phyloP scores from a whole-genome alignment of 2,888 invertebrate genomes.

The Miltochrista miniata region DNA sequence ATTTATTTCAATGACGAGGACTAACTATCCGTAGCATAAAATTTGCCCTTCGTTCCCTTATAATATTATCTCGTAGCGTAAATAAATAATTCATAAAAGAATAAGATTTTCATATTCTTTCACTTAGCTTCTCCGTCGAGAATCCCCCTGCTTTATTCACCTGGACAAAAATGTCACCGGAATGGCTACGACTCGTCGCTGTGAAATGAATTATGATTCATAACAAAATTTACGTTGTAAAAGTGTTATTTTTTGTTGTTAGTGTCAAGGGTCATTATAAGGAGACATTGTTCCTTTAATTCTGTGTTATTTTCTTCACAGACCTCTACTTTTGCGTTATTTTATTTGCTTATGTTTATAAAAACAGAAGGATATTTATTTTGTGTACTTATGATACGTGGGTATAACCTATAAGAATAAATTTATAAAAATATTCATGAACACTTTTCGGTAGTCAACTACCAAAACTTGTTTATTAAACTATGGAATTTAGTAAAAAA shows the following conservation, averaged over 20 bases:
- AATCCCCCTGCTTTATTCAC: constrained; percentile 34
- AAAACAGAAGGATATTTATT: neutral
- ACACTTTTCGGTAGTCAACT: no score
- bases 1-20: constrained; percentile 20
- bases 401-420: no score
- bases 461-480: no score
- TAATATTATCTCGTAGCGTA: constrained; percentile 37
- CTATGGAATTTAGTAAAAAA: no score
- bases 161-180: constrained; percentile 36
- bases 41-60: constrained; percentile 35
- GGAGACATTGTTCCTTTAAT: neutral
- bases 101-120: constrained; percentile 57
- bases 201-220: constrained; percentile 37
- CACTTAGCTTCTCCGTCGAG: constrained; percentile 42
- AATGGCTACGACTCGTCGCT: constrained; percentile 25
- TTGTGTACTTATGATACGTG: neutral
- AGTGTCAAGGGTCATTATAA: neutral
- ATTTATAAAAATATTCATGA: no score
- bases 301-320: neutral
- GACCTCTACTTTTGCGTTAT: neutral
- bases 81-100: constrained; percentile 57
- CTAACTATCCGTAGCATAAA: constrained; percentile 33
- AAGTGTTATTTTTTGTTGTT: neutral
- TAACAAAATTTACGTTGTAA: constrained; percentile 33
- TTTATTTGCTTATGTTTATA: neutral